Conservation (phyloP, 2,888 invertebrate genomes). For the Ditylenchus weischeri region DNA sequence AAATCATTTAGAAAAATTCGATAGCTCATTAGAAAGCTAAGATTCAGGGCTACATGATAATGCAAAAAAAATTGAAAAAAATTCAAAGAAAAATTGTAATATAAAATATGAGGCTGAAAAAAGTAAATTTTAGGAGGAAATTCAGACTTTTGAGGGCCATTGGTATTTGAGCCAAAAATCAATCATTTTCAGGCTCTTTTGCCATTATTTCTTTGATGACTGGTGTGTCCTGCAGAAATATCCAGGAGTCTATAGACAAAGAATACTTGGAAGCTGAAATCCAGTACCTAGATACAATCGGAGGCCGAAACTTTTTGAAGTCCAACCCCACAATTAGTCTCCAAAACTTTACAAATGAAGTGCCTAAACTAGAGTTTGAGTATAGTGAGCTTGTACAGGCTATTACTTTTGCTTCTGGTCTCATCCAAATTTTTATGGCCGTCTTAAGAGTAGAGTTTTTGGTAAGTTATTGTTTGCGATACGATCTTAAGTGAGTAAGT, state of each 20-base stretch:
- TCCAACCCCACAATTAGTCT: conserved; percentile 19
- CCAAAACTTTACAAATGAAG: conserved; percentile 20
- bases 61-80: no score
- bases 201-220: conserved; percentile 83
- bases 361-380: conserved; percentile 22
- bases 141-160: no score
- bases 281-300: conserved; percentile 26
- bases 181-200: conserved; percentile 69
- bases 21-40: no score
- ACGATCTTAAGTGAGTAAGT: neutral
- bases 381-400: conserved; percentile 72
- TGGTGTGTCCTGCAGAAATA: conserved; percentile 48
- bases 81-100: no score
- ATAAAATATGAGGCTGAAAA: no score
- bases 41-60: no score
- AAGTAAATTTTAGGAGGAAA: no score
- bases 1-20: no score
- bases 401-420: conserved; percentile 73
- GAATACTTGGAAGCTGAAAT: conserved; percentile 36
- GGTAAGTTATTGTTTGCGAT: conserved; percentile 8
- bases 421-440: conserved; percentile 76
- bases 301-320: neutral
- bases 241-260: conserved; percentile 60
- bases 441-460: conserved; percentile 65
- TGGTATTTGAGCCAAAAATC: no score